These are phyloP conservation scores for Eulemur coronatus DNA, from an alignment of 2,797 vertebrate genomes.

Conservation along the genomic window DNA sequence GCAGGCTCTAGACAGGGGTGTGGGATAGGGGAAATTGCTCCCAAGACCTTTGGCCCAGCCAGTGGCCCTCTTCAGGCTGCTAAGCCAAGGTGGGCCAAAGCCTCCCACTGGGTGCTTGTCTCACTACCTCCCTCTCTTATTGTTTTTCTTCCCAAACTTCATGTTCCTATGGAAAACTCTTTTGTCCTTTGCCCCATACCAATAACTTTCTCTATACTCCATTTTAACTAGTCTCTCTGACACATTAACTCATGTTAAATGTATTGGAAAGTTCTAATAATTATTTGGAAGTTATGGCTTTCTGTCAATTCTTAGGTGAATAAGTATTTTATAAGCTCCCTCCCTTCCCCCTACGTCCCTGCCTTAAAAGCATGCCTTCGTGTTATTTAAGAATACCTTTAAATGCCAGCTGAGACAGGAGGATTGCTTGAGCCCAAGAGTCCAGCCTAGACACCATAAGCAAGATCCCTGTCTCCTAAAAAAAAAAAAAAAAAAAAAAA, in stretches of 20 bases:
- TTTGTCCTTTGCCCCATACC: not conserved
- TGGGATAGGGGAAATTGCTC: not conserved
- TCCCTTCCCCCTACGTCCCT: not conserved
- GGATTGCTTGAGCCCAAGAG: not conserved
- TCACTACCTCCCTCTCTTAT: not conserved
- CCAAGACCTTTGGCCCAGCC: not conserved
- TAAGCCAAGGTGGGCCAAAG: not conserved
- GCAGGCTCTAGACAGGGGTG: not conserved
- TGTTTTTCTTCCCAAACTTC: not conserved
- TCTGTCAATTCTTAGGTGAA: not conserved
- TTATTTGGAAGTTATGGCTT: not conserved
- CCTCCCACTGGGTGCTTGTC: not conserved
- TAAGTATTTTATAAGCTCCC: not conserved
- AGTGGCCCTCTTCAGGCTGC: not conserved
- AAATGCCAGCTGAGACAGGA: not conserved
- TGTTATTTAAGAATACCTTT: not conserved
- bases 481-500: not conserved
- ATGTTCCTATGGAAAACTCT: not conserved
- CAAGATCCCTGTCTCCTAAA: not conserved
- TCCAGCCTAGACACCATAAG: not conserved
- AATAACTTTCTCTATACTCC: not conserved
- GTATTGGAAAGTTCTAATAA: not conserved
- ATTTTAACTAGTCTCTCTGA: not conserved
- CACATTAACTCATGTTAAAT: not conserved
- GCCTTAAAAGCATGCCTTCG: not conserved